These are phyloP conservation scores for Dufourea novaeangliae DNA, from an alignment of 1,140 invertebrate species.

Conservation along the genomic window DNA sequence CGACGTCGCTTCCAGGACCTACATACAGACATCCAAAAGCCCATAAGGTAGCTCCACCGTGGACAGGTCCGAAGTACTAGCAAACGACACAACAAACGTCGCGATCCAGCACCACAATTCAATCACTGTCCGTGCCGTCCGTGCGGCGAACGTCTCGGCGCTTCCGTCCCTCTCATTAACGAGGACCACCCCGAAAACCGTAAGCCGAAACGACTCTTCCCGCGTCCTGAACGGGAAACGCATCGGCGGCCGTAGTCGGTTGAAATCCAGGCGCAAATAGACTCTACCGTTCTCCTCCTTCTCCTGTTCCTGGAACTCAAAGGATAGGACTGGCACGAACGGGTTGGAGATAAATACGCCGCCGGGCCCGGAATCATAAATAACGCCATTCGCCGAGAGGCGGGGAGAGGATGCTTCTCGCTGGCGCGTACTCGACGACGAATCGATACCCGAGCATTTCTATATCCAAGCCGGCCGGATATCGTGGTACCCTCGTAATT, in stretches of 20 bases:
- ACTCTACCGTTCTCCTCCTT: background rate
- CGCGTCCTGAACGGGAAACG: background rate
- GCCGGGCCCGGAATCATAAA: conserved; percentile 24
- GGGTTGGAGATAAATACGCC: conserved; percentile 26
- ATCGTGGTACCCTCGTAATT: background rate
- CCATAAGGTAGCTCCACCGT: too few relatives aligned
- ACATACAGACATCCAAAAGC: too few relatives aligned
- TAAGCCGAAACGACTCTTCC: background rate
- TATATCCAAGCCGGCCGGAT: background rate
- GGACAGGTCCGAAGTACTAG: background rate
- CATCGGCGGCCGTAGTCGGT: too few relatives aligned
- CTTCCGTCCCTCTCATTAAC: background rate
- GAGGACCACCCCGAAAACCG: background rate
- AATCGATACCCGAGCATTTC: conserved; percentile 29
- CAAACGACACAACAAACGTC: background rate
- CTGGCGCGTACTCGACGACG: background rate
- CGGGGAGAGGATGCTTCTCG: background rate
- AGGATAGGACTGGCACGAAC: conserved; percentile 4
- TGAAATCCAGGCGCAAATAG: background rate
- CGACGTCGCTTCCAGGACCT: too few relatives aligned
- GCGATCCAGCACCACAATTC: background rate
- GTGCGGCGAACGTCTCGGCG: background rate
- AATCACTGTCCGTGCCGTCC: background rate
- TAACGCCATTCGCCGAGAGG: conserved; percentile 10
- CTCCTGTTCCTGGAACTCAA: conserved; percentile 12